A percentile compares a stretch with the other conserved stretches of the same genome.
phyloP scores from a whole-genome alignment of 92 coral and sea anemone genomes.

The Epizoanthus rinbou region DNA sequence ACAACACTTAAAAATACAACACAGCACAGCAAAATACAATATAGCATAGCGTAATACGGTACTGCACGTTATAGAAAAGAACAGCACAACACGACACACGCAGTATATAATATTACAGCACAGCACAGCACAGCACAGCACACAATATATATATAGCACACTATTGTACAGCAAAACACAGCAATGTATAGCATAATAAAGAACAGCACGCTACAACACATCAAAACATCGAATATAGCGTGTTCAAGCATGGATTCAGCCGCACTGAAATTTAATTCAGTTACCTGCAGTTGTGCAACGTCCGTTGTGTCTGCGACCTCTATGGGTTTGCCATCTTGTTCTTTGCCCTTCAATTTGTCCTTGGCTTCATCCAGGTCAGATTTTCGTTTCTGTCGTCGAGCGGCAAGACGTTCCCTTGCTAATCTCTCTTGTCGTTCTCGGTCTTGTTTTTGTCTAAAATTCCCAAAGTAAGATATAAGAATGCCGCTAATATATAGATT shows the following conservation, averaged over 20 bases:
- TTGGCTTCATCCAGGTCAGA: slow-evolving; percentile 81
- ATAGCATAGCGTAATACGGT: too few species aligned
- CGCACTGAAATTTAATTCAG: background rate
- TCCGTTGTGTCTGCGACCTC: slow-evolving; percentile 66
- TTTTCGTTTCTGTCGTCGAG: slow-evolving; percentile 80
- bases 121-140: too few species aligned
- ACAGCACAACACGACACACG: background rate
- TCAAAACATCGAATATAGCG: too few species aligned
- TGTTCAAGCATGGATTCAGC: too few species aligned
- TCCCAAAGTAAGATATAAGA: background rate
- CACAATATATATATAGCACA: background rate
- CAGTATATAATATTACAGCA: too few species aligned
- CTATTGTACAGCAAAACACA: background rate
- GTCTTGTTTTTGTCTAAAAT: slow-evolving; percentile 76
- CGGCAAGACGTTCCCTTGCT: slow-evolving; percentile 83
- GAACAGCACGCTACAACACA: too few species aligned
- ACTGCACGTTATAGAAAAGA: background rate
- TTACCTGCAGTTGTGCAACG: slow-evolving; percentile 87
- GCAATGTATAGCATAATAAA: background rate
- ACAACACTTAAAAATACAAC: too few species aligned
- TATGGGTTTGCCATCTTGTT: slow-evolving; percentile 58
- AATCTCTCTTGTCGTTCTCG: slow-evolving; percentile 81
- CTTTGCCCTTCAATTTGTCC: slow-evolving; percentile 63
- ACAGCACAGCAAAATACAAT: too few species aligned
- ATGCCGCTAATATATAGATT: background rate